Conservation (phyloP, 1,140 invertebrate genomes). For the Trachelipus rathkii region DNA sequence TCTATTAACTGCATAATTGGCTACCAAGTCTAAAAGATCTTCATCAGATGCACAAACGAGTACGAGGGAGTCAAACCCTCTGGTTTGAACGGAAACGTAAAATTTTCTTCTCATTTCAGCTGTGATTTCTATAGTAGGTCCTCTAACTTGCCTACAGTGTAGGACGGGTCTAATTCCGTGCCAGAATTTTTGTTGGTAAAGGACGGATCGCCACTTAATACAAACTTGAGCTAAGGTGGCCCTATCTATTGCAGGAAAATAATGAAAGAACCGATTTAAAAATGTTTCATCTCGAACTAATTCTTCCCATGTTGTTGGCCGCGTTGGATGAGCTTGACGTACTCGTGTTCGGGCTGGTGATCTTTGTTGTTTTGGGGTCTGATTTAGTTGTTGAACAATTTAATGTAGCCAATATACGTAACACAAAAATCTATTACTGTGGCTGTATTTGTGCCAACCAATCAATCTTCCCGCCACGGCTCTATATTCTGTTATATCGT, state of each 20-base stretch:
- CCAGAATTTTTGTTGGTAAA: constrained; percentile 83
- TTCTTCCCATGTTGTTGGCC: constrained; percentile 62
- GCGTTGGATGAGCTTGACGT: constrained; percentile 36
- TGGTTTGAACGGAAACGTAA: constrained; percentile 73
- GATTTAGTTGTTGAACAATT: constrained; percentile 29
- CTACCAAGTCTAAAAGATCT: constrained; percentile 79
- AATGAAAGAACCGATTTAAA: constrained; percentile 74
- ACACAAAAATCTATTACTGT: too few species aligned
- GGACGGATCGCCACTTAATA: constrained; percentile 74
- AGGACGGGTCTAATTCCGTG: constrained; percentile 73
- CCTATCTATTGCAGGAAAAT: constrained; percentile 69
- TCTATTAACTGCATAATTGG: constrained; percentile 73
- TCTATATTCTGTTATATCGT: too few species aligned
- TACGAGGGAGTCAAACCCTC: constrained; percentile 78
- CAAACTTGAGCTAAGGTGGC: constrained; percentile 74
- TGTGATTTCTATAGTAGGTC: constrained; percentile 49
- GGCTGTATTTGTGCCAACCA: constrained; percentile 20
- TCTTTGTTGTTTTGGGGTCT: constrained; percentile 43
- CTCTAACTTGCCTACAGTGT: constrained; percentile 69
- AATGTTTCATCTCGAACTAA: constrained; percentile 78
- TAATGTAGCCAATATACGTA: too few species aligned
- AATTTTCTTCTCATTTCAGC: constrained; percentile 65
- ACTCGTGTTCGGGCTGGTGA: constrained; percentile 22
- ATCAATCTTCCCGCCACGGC: too few species aligned
- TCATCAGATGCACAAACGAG: constrained; percentile 80